Evolutionary conservation across 2,797 vertebrate genomes (phyloP).

Genomic region (Crenuchus spilurus): DNA sequence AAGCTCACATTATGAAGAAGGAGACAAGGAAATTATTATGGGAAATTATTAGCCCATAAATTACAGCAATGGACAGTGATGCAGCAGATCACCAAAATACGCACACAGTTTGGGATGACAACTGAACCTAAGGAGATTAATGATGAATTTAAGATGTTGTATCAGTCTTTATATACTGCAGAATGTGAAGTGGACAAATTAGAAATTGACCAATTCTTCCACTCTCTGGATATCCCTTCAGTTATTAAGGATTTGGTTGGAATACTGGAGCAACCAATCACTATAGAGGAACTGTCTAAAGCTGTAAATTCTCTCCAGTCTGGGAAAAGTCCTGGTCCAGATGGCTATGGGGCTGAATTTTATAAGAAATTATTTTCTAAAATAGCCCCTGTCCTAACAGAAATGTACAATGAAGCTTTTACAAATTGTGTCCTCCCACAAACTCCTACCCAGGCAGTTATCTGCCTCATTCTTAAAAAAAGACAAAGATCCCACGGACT

Average conservation of each 20-base stretch:
- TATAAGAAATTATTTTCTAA: background rate
- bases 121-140: background rate
- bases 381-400: background rate
- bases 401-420: background rate
- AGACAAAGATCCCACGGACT: background rate
- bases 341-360: background rate
- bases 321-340: background rate
- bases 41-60: background rate
- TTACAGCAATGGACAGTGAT: background rate
- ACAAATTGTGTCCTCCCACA: too few species aligned
- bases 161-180: background rate
- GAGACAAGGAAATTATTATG: background rate
- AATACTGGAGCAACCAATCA: background rate
- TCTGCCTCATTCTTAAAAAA: background rate
- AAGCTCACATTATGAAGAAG: background rate
- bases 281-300: background rate
- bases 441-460: background rate
- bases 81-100: background rate
- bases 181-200: background rate
- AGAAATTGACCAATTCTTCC: too few species aligned
- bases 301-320: background rate
- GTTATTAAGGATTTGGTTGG: too few species aligned
- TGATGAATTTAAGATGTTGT: background rate
- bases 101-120: background rate
- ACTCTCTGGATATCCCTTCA: too few species aligned